Conservation (phyloP, 2,113 vertebrate genomes). For the Zapus hudsonius region DNA sequence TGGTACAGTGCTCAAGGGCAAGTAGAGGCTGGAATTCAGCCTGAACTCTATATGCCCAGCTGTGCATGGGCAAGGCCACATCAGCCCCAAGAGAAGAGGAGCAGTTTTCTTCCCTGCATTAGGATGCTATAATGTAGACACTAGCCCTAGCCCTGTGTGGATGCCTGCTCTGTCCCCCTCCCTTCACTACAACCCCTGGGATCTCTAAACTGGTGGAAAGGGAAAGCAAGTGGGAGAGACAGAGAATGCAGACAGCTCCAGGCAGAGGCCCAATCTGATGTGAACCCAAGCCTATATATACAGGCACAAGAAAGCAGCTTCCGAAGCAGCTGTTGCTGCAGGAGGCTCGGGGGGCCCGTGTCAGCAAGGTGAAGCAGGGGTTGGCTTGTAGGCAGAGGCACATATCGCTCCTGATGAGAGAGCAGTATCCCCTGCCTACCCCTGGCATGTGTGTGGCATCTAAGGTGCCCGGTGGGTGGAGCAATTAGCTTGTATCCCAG, state of each 20-base stretch:
- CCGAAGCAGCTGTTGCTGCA: conserved; percentile 6
- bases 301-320: background rate
- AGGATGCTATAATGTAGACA: background rate
- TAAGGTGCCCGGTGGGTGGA: conserved; percentile 58
- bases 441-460: conserved; percentile 17
- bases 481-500: conserved; percentile 64
- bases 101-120: background rate
- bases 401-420: conserved; percentile 28
- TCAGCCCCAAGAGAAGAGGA: fast-evolving
- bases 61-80: background rate
- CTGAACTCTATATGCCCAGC: background rate
- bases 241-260: background rate
- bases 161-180: background rate
- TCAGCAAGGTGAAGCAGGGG: background rate
- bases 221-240: background rate
- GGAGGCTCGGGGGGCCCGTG: background rate
- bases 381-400: conserved; percentile 38
- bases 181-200: too few relatives aligned
- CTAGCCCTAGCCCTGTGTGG: background rate
- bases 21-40: background rate
- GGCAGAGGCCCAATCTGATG: background rate
- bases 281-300: background rate
- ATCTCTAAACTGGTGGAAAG: background rate
- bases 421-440: conserved; percentile 1
- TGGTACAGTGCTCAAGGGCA: too few relatives aligned